phyloP scores from a whole-genome alignment of 1,140 invertebrate genomes.

The Drosophila biarmipes region DNA sequence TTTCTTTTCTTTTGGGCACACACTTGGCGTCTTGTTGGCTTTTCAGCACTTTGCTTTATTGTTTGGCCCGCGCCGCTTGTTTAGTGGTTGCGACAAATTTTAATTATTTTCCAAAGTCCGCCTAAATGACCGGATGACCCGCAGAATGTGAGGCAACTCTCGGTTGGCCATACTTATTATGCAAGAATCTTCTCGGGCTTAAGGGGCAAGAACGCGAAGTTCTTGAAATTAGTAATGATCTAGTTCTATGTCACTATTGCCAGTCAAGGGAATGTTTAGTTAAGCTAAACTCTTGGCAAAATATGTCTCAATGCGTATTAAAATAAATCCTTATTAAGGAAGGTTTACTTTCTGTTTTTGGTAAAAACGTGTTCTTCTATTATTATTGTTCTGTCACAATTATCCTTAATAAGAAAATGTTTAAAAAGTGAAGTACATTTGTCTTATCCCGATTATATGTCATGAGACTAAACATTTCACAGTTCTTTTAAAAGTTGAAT shows the following conservation, averaged over 20 bases:
- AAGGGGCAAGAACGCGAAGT: not conserved
- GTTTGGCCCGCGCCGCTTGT: conserved; percentile 32
- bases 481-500: too few relatives aligned
- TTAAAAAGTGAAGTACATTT: too few relatives aligned
- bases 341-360: too few relatives aligned
- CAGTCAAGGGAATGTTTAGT: not conserved
- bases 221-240: not conserved
- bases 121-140: conserved; percentile 30
- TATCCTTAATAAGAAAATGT: too few relatives aligned
- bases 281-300: too few relatives aligned
- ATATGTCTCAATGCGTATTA: too few relatives aligned
- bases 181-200: conserved; percentile 20
- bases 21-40: conserved; percentile 22
- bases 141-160: conserved; percentile 24
- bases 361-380: too few relatives aligned
- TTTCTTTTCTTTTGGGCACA: conserved; percentile 43
- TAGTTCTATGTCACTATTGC: not conserved
- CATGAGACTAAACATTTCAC: too few relatives aligned
- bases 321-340: too few relatives aligned
- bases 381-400: too few relatives aligned
- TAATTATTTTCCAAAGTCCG: conserved; percentile 48
- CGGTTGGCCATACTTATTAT: conserved; percentile 35
- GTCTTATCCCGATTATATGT: too few relatives aligned
- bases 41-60: conserved; percentile 43
- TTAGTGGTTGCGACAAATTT: conserved; percentile 47